phyloP scores from a whole-genome alignment of 2,113 vertebrate species.

The Hippocampus guttulatus region DNA sequence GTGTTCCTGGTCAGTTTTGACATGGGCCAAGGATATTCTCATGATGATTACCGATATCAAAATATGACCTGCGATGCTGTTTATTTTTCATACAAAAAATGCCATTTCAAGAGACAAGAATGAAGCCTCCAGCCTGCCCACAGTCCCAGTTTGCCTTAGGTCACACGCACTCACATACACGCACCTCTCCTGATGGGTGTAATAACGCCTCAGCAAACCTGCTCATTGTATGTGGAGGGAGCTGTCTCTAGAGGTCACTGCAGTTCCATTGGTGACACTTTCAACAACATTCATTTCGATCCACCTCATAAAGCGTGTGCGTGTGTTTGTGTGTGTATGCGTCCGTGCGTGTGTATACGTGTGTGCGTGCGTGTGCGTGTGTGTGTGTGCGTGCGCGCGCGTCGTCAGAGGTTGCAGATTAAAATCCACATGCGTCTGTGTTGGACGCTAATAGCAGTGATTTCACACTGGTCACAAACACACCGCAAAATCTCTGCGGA shows the following conservation, averaged over 20 bases:
- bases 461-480: slow-evolving; percentile 32
- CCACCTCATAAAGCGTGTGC: background rate
- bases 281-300: background rate
- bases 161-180: slow-evolving; percentile 15
- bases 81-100: background rate
- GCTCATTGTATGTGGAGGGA: slow-evolving; percentile 67
- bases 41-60: no score
- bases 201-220: slow-evolving; percentile 50
- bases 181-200: slow-evolving; percentile 39
- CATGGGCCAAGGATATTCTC: no score
- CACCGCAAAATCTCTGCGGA: slow-evolving; percentile 9
- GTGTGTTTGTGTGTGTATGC: background rate
- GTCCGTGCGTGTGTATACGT: background rate
- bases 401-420: slow-evolving; percentile 35
- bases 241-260: slow-evolving; percentile 79
- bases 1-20: no score
- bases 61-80: background rate
- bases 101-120: background rate
- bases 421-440: slow-evolving; percentile 42
- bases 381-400: slow-evolving; percentile 23
- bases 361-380: background rate
- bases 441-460: slow-evolving; percentile 32
- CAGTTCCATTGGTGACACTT: slow-evolving; percentile 77
- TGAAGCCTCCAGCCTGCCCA: background rate
- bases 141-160: slow-evolving; percentile 35